Percentiles rank a stretch among this genome's conserved stretches.
Conservation (phyloP, 2,797 vertebrate genomes). For the Cephalopachus bancanus region DNA sequence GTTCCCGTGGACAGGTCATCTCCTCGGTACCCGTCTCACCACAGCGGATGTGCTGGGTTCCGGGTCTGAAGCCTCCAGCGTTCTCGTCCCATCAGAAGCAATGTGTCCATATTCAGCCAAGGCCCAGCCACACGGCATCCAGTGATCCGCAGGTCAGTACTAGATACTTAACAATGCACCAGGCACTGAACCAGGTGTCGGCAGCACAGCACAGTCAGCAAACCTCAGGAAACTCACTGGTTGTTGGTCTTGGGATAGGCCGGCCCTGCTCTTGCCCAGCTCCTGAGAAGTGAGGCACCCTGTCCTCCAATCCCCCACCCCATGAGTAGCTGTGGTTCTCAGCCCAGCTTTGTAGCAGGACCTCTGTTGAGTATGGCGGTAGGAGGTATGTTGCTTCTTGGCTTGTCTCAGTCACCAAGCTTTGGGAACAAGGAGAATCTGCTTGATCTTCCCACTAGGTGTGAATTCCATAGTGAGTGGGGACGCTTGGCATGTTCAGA, state of each 20-base stretch:
- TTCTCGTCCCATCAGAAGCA: background rate
- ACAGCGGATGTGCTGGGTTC: accelerated
- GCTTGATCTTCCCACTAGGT: too few species aligned
- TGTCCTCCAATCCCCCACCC: too few species aligned
- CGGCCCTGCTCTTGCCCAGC: background rate
- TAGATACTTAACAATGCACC: background rate
- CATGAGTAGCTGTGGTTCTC: background rate
- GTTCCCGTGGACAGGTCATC: background rate
- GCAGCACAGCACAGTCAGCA: background rate
- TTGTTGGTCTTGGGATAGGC: background rate
- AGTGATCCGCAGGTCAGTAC: background rate
- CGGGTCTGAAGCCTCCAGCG: accelerated
- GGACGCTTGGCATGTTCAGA: background rate
- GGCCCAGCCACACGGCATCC: background rate
- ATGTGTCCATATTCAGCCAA: background rate
- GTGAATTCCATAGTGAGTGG: background rate
- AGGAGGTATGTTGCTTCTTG: background rate
- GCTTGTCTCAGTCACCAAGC: background rate
- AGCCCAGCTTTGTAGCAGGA: background rate
- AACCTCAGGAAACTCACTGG: accelerated
- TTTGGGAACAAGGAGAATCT: background rate
- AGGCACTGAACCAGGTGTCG: background rate
- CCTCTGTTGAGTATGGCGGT: accelerated
- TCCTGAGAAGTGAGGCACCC: background rate
- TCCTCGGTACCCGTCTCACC: background rate